Evolutionary conservation across 2,797 vertebrate species (phyloP), one percentile per base, ranked within the genome.

Genomic region (Sus cebifrons): DNA sequence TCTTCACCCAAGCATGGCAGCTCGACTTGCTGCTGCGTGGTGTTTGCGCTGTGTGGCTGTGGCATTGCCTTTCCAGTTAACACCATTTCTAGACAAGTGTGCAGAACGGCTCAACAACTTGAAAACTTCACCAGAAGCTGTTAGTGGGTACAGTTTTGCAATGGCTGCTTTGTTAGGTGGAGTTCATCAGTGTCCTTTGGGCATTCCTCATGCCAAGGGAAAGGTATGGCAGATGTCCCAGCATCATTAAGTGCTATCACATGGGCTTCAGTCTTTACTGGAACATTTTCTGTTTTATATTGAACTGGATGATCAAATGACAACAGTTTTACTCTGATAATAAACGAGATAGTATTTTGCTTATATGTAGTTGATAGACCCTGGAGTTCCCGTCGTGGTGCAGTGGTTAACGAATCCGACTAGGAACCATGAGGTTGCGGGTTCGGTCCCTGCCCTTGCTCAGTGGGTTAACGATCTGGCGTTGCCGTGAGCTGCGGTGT

Each of bases 121-220:
- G 97, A 99, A 99, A 98, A 99, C 99, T 44, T 99, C 99, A 0
- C 99, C 99, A 0, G 99, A 99, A 98, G 99, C 99, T 40, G 99
- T 99, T 96, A 99, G 99, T 75, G 99, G 99, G 3, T 99, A 99
- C 98, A 99, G 99, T 98, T 99, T 99, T 96, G 99, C 99, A 8
- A 99, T 99, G 99, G 99, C 99, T 29, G 99, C 99, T 89, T 98
- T 99, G 92, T 98, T 99, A 90, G 99, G 99, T 86, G 99, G 99
- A 1, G 99, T 99, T 18, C 99, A 99, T 98, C 99, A 99, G 98
- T 99, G 99, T 98, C 99, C 99, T 0, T 98, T 99, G 97, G 99
- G 99, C 64, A 99, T 99, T 98, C 99, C 99, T 79, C 99, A 99
- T 12, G 99, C 99, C 94, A 99, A 99, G 99, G 99, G 99, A 97